These are phyloP conservation scores for Corynorhinus townsendii DNA, from an alignment of 2,113 vertebrate genomes.

Conservation along the genomic window DNA sequence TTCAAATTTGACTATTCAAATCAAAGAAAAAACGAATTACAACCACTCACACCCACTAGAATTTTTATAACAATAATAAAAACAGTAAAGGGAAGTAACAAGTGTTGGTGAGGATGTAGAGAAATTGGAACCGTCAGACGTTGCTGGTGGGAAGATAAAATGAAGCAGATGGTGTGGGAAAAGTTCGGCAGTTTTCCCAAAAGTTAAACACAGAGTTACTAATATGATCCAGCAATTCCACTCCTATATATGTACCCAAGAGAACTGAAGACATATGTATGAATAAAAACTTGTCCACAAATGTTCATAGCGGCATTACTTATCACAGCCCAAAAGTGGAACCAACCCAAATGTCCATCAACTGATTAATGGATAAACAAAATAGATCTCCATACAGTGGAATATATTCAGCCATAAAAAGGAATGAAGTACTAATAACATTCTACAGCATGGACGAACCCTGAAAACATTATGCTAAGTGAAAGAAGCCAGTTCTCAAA, in stretches of 20 bases:
- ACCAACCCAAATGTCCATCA: not conserved
- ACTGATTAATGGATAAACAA: not conserved
- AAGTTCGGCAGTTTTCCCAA: not conserved
- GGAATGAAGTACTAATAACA: not conserved
- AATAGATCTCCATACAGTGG: not conserved
- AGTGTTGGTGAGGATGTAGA: not conserved
- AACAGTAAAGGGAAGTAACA: not conserved
- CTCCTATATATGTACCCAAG: not conserved
- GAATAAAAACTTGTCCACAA: not conserved
- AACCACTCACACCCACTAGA: not conserved
- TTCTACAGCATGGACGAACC: not conserved
- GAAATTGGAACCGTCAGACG: not conserved
- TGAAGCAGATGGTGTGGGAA: not conserved
- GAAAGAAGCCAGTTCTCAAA: not conserved
- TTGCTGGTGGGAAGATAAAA: not conserved
- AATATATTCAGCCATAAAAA: not conserved
- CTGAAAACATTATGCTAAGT: not conserved
- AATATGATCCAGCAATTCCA: not conserved
- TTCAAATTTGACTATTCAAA: not conserved
- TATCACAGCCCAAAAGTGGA: not conserved
- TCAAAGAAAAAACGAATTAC: not conserved
- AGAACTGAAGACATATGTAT: not conserved
- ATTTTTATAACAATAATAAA: not conserved
- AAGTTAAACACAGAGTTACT: not conserved
- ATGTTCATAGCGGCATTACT: not conserved